Conservation (phyloP, 2,888 invertebrate species). For the Deilephila elpenor region DNA sequence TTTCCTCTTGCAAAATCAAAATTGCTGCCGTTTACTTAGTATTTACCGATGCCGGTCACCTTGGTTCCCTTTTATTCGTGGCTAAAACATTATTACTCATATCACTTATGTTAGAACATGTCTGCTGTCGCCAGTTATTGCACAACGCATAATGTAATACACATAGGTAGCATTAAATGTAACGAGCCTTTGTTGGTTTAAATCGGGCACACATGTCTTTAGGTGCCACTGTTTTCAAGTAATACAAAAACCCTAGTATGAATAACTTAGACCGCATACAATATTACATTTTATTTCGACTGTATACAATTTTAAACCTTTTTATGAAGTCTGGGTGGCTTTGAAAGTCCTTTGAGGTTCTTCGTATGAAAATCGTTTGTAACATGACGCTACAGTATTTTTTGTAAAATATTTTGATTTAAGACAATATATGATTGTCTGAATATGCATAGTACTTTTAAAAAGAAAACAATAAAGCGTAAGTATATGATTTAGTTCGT, state of each 20-base stretch:
- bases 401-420: too few species aligned
- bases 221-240: background rate
- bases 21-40: slow-evolving; percentile 13
- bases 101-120: slow-evolving; percentile 12
- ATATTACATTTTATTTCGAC: too few species aligned
- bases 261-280: too few species aligned
- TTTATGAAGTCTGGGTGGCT: too few species aligned
- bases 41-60: slow-evolving; percentile 28
- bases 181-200: background rate
- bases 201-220: background rate
- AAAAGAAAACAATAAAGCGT: too few species aligned
- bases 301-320: too few species aligned
- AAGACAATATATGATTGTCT: too few species aligned
- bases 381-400: too few species aligned
- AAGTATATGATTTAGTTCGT: too few species aligned
- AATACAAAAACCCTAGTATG: background rate
- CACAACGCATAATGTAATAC: background rate
- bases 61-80: slow-evolving; percentile 29
- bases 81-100: slow-evolving; percentile 6
- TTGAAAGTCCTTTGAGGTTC: too few species aligned
- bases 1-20: slow-evolving; percentile 20
- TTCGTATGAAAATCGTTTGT: too few species aligned
- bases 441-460: too few species aligned
- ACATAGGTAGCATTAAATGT: background rate
- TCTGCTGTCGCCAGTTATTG: background rate